Conservation (phyloP, 2,888 invertebrate genomes). For the Mythimna vitellina region DNA sequence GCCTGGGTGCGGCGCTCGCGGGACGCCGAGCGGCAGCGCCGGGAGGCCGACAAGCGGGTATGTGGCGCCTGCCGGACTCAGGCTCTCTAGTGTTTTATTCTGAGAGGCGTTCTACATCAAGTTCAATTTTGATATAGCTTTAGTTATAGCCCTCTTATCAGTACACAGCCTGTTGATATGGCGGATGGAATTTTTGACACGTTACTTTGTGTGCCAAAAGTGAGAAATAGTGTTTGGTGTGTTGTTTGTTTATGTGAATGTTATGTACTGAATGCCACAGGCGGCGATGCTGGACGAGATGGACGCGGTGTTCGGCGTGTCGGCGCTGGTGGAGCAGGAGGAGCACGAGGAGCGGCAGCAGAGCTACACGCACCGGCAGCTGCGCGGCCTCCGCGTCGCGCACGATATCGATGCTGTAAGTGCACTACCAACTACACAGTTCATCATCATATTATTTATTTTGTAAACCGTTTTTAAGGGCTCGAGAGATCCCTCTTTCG, state of each 20-base stretch:
- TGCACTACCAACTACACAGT: neutral
- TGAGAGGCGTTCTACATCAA: neutral
- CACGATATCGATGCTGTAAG: constrained; percentile 91
- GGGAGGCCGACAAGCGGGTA: constrained; percentile 95
- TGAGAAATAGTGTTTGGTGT: neutral
- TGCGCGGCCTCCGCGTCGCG: constrained; percentile 93
- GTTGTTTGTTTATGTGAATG: neutral
- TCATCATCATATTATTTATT: too few relatives aligned
- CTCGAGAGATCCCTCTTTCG: too few relatives aligned
- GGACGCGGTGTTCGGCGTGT: constrained; percentile 98
- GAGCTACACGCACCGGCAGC: constrained; percentile 94
- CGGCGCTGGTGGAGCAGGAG: constrained; percentile 95
- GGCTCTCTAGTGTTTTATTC: too few relatives aligned
- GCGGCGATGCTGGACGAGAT: constrained; percentile 98
- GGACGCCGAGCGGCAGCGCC: constrained; percentile 94
- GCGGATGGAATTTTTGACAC: neutral
- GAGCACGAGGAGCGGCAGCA: constrained; percentile 88
- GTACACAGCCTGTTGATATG: neutral
- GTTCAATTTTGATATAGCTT: neutral
- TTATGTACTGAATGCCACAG: constrained; percentile 79
- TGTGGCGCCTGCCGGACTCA: too few relatives aligned
- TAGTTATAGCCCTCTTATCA: too few relatives aligned
- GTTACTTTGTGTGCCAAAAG: neutral
- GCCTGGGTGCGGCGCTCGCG: constrained; percentile 97
- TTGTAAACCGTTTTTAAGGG: too few relatives aligned